Conservation (phyloP, 1,140 invertebrate genomes). For the Heliconius himera region DNA sequence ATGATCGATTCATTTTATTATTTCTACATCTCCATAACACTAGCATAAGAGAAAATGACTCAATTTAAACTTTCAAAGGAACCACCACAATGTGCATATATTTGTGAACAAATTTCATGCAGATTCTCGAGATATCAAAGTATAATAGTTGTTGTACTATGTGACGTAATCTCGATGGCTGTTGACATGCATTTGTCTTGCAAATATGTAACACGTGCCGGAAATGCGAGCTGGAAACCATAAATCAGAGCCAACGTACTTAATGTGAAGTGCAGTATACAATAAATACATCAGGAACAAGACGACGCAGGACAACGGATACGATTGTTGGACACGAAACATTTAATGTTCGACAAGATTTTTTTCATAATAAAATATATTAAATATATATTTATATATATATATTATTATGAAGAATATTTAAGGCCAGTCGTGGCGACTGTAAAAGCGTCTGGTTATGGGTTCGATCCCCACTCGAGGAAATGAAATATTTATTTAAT, state of each 20-base stretch:
- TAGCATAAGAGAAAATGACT: not conserved
- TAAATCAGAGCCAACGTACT: slow-evolving; percentile 29
- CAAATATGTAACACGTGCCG: slow-evolving; percentile 31
- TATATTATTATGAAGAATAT: too few species aligned
- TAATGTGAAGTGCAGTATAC: slow-evolving; percentile 18
- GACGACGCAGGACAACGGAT: not conserved
- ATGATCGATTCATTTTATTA: not conserved
- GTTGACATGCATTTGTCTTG: slow-evolving; percentile 39
- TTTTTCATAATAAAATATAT: not conserved
- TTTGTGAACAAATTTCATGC: not conserved
- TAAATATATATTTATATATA: too few species aligned
- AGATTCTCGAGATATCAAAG: not conserved
- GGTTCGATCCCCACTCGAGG: too few species aligned
- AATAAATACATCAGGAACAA: slow-evolving; percentile 18
- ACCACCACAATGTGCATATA: slow-evolving; percentile 2
- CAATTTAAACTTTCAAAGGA: too few species aligned
- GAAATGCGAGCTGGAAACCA: slow-evolving; percentile 26
- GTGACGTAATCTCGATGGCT: slow-evolving; percentile 34
- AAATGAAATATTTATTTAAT: too few species aligned
- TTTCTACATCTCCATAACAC: not conserved
- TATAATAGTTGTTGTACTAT: slow-evolving; percentile 25
- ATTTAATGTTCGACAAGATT: not conserved
- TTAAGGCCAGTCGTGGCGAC: too few species aligned
- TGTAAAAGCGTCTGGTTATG: too few species aligned
- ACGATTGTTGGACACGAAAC: not conserved